Evolutionary conservation across 2,113 vertebrate genomes (phyloP).

Genomic region (Cryptotis parvus): DNA sequence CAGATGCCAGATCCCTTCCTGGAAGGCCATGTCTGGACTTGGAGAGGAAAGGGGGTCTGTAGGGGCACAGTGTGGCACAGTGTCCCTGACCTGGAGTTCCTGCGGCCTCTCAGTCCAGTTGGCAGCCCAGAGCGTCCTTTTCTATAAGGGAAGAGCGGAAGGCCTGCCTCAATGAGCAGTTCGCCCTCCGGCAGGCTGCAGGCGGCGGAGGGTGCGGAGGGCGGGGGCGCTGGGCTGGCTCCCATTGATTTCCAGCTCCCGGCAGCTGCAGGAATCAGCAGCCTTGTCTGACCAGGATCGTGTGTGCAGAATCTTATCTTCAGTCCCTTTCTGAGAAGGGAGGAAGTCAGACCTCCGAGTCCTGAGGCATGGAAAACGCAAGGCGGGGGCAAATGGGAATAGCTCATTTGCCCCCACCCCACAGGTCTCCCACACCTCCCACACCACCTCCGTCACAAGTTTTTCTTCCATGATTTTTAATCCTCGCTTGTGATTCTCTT

Average conservation of each 20-base stretch:
- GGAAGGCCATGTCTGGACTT: constrained; percentile 56
- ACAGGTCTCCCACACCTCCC: too few relatives aligned
- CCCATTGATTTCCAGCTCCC: constrained; percentile 62
- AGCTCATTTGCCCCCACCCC: not conserved
- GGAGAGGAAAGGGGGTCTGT: constrained; percentile 45
- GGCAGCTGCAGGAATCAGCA: constrained; percentile 73
- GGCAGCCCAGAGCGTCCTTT: constrained; percentile 57
- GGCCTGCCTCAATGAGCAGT: constrained; percentile 67
- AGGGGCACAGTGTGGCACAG: constrained; percentile 54
- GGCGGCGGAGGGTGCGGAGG: not conserved
- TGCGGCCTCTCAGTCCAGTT: constrained; percentile 77
- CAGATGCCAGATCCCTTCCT: not conserved
- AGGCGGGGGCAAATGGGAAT: not conserved
- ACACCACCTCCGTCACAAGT: too few relatives aligned
- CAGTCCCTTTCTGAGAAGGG: constrained; percentile 3
- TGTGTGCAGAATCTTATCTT: not conserved
- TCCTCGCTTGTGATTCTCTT: not conserved
- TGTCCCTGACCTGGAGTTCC: constrained; percentile 73
- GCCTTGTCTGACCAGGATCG: constrained; percentile 43
- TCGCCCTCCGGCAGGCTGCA: not conserved
- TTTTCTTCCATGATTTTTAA: not conserved
- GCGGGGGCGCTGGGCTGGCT: constrained; percentile 25
- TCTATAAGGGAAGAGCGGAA: constrained; percentile 73
- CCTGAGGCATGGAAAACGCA: not conserved
- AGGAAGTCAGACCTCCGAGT: constrained; percentile 51